These are phyloP conservation scores for Eriocheir sinensis DNA, from an alignment of 1,140 invertebrate genomes.

Conservation along the genomic window DNA sequence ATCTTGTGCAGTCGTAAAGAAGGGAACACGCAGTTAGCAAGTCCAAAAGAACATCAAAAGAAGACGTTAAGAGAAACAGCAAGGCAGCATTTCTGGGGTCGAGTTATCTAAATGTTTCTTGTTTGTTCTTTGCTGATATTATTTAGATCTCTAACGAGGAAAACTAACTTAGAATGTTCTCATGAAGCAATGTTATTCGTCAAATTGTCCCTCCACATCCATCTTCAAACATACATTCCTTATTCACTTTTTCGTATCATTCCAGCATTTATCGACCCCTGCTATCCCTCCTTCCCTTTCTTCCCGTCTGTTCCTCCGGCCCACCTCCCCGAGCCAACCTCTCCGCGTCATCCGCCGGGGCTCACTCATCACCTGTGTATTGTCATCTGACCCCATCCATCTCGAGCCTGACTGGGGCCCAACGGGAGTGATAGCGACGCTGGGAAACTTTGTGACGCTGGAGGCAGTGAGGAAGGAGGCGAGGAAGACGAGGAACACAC, in stretches of 20 bases:
- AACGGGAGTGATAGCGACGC: not conserved
- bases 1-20: no score
- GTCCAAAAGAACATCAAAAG: no score
- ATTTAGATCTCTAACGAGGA: no score
- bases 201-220: not conserved
- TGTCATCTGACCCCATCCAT: slow-evolving; percentile 21
- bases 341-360: not conserved
- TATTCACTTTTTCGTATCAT: slow-evolving; percentile 2
- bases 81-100: no score
- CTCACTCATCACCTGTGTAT: slow-evolving; percentile 23
- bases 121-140: no score
- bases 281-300: not conserved
- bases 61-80: no score
- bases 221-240: not conserved
- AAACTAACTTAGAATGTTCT: no score
- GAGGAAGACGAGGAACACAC: not conserved
- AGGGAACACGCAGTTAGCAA: no score
- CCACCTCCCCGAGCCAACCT: not conserved
- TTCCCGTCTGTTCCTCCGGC: not conserved
- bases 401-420: not conserved
- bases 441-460: not conserved
- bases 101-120: no score
- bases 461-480: slow-evolving; percentile 1
- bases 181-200: no score
- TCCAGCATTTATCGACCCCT: not conserved